A percentile compares a stretch with the other conserved stretches of the same genome.
Evolutionary conservation across 2,888 invertebrate genomes (phyloP).

Genomic region (Chymomyza amoena): DNA sequence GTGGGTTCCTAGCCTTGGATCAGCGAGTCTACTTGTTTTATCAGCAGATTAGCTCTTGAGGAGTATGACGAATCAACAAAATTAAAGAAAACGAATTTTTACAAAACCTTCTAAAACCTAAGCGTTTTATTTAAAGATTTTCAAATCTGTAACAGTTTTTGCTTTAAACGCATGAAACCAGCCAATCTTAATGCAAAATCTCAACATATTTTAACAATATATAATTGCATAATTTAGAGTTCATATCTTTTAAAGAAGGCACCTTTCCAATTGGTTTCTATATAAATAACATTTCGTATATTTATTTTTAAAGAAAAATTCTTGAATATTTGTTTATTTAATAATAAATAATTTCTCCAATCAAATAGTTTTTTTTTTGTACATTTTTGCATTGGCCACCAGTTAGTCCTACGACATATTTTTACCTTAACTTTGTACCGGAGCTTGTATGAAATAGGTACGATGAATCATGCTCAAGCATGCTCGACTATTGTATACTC

Average conservation of each 20-base stretch:
- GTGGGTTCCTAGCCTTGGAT: constrained; percentile 24
- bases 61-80: constrained; percentile 20
- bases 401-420: neutral
- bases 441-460: neutral
- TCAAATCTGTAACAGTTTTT: neutral
- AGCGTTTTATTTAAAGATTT: neutral
- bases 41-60: constrained; percentile 42
- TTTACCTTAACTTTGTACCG: neutral
- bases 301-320: neutral
- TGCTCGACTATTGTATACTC: neutral
- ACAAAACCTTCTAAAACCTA: neutral
- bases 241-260: constrained; percentile 40
- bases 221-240: constrained; percentile 10
- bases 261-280: constrained; percentile 36
- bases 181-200: constrained; percentile 36
- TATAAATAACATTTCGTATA: neutral
- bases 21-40: constrained; percentile 24
- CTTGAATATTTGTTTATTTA: neutral
- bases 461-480: no score
- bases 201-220: constrained; percentile 14
- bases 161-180: constrained; percentile 40
- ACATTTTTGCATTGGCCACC: neutral
- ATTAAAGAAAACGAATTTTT: neutral
- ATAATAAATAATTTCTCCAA: neutral
- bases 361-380: neutral